phyloP scores from a whole-genome alignment of 2,797 vertebrate genomes.

The Okamejei kenojei region DNA sequence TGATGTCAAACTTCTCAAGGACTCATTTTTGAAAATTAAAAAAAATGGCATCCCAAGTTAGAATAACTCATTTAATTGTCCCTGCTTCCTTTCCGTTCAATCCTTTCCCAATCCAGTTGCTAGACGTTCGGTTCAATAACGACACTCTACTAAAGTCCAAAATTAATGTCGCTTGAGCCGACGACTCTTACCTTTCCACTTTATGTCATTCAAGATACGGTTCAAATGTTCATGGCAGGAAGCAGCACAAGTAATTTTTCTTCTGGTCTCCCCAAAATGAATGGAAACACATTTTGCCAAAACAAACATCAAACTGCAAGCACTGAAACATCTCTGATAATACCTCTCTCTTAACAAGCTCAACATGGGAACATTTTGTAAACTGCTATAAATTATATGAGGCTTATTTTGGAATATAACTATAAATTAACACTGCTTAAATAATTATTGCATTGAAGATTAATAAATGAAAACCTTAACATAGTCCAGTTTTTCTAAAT shows the following conservation, averaged over 20 bases:
- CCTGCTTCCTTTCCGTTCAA: background rate
- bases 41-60: background rate
- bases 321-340: no score
- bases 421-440: constrained; percentile 3
- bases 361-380: background rate
- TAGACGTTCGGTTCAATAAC: background rate
- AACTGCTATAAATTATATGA: background rate
- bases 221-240: background rate
- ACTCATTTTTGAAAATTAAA: background rate
- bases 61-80: background rate
- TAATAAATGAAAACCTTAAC: background rate
- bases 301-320: background rate
- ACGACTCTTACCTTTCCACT: background rate
- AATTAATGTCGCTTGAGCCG: background rate
- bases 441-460: constrained; percentile 13
- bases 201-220: background rate
- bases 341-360: background rate
- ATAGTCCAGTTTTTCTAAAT: constrained; percentile 39
- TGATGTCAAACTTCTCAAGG: background rate
- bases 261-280: background rate
- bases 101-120: background rate
- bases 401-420: background rate
- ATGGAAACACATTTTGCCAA: background rate
- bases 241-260: background rate
- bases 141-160: background rate